Evolutionary conservation across 2,888 invertebrate species (phyloP), one percentile per base, ranked within the genome.

Genomic region (Acrobasis consociella): DNA sequence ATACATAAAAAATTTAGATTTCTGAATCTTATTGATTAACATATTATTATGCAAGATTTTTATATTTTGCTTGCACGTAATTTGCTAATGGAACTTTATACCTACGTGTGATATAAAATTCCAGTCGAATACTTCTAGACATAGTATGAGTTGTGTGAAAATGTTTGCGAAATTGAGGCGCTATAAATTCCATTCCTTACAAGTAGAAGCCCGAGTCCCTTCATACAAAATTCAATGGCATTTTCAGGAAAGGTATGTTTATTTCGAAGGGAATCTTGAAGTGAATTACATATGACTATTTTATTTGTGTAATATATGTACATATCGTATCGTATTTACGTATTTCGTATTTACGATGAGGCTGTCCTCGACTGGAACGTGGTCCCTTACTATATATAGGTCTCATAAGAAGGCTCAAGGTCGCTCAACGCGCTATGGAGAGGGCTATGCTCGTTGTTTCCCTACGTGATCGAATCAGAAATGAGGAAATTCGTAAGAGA

Each of bases 191-290:
- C 15, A 49, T 61, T 16, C 31, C 51, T 52, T 60, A 52, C 51
- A 50, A 49, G 49, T 9, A 59, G 59, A 37, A 37, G 51, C 16
- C 46, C 31, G 42, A 61, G 61, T 53, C 55, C 53, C 61, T 46
- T 61, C 61, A 61, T 61, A 55, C 31, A 61, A 61, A 61, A 61
- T 61, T 61, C 53, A 53, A 61, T 42, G 16, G 15, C 49, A 22
- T 61, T 55, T 55, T 10, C 46, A 46, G 53, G 46, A 31, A 61
- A 53, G 46, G 53, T 42, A 42, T 56, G 22, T 55, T 53, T 61
- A 61, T 61, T 52, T 61, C 53, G 46, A 5, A 16, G 37, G 46
- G 61, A 61, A 61, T 46, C 49, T 61, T 46, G 9, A 31, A 53
- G 53, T 31, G 49, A 61, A 50, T 59, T 59, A 59, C 42, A 37